A percentile compares a stretch with the other conserved stretches of the same genome.
phyloP scores from a whole-genome alignment of 2,797 vertebrate species.

The Ispidina picta region DNA sequence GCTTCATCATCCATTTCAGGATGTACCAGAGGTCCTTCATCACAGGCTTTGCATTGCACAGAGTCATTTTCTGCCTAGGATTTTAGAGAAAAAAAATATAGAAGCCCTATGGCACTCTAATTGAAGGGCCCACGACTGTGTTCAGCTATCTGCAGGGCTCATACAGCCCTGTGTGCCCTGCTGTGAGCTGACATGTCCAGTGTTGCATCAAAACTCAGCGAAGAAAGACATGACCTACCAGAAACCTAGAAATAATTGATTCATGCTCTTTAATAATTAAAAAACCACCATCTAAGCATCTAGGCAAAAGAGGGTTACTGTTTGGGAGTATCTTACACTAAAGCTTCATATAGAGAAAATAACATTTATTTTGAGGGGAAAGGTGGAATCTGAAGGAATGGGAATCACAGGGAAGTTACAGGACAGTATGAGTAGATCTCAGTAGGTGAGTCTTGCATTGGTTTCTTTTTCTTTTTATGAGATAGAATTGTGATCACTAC shows the following conservation, averaged over 20 bases:
- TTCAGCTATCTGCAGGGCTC: neutral
- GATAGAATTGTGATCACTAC: neutral
- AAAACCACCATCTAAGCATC: neutral
- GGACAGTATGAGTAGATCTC: neutral
- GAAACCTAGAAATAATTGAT: constrained; percentile 32
- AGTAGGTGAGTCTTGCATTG: neutral
- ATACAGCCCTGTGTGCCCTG: neutral
- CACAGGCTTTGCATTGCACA: neutral
- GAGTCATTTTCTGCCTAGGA: neutral
- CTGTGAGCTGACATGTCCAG: neutral
- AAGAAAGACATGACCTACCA: neutral
- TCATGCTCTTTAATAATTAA: constrained; percentile 26
- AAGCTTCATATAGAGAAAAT: neutral
- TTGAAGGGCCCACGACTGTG: neutral
- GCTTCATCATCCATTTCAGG: neutral
- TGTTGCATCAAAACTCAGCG: neutral
- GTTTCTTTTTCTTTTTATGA: neutral
- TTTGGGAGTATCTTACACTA: neutral
- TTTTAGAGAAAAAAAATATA: neutral
- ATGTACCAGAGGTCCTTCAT: neutral
- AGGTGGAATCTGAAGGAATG: neutral
- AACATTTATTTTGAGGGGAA: neutral
- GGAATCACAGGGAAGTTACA: neutral
- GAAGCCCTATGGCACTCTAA: neutral
- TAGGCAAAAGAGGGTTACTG: neutral